phyloP scores from a whole-genome alignment of 2,888 invertebrate species.

The Apodemia duryi region DNA sequence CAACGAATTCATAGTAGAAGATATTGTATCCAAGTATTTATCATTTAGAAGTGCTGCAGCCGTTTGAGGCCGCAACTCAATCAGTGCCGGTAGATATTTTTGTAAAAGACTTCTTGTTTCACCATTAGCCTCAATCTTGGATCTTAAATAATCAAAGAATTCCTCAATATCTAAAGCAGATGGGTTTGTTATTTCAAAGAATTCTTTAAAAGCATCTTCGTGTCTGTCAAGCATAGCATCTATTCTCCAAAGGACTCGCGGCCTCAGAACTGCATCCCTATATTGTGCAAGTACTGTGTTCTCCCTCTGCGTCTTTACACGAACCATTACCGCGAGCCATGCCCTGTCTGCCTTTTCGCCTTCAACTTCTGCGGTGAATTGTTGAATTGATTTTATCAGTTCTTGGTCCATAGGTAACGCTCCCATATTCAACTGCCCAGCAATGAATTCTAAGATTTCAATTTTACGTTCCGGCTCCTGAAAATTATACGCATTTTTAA shows the following conservation, averaged over 20 bases:
- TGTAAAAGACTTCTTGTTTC: slow-evolving; percentile 35
- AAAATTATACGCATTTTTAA: slow-evolving; percentile 28
- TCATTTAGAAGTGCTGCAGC: slow-evolving; percentile 52
- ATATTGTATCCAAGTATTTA: slow-evolving; percentile 38
- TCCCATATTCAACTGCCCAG: slow-evolving; percentile 55
- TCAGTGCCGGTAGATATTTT: slow-evolving; percentile 42
- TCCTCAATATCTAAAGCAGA: slow-evolving; percentile 55
- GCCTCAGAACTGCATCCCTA: slow-evolving; percentile 37
- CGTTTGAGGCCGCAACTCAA: slow-evolving; percentile 50
- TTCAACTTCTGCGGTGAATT: slow-evolving; percentile 42
- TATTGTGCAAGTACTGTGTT: slow-evolving; percentile 35
- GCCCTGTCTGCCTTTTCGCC: slow-evolving; percentile 60
- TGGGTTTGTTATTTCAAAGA: slow-evolving; percentile 50
- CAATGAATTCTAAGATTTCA: slow-evolving; percentile 63
- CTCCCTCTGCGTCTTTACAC: slow-evolving; percentile 37
- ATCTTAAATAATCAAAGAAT: slow-evolving; percentile 54
- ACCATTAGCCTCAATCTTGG: slow-evolving; percentile 39
- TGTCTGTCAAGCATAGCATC: slow-evolving; percentile 42
- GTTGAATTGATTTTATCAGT: slow-evolving; percentile 44
- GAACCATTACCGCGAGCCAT: slow-evolving; percentile 49
- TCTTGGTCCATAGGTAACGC: slow-evolving; percentile 58
- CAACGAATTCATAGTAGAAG: slow-evolving; percentile 36
- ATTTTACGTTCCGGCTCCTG: slow-evolving; percentile 55
- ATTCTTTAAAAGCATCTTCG: slow-evolving; percentile 44
- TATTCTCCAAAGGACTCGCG: slow-evolving; percentile 55